Evolutionary conservation across 2,888 invertebrate genomes (phyloP), one percentile per base, ranked within the genome.

Genomic region (Xylota segnis): DNA sequence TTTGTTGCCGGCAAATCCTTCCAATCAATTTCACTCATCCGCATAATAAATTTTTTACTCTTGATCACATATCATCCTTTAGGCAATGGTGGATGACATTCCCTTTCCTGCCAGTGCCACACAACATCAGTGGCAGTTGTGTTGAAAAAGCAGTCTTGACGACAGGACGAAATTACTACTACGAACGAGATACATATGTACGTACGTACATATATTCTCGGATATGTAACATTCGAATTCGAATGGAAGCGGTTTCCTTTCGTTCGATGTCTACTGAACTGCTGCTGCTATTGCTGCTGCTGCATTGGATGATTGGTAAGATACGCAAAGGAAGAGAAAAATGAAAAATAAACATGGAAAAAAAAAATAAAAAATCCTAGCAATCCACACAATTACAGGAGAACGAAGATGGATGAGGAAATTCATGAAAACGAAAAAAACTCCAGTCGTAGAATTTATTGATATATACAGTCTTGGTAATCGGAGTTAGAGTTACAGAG

Each of bases 1-100:
- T 50, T 59, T 16, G 50, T 18, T 1, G 12, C 14, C 18, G 16
- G 37, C 45, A 61, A 68, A 74, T 83, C 68, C 78, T 78, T 83
- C 78, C 83, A 83, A 83, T 83, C 78, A 79, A 83, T 83, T 83
- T 83, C 79, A 83, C 74, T 70, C 79, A 79, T 83, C 78, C 74
- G 74, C 74, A 78, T 74, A 72, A 54, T 77, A 83, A 65, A 52
- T 78, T 83, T 66, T 72, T 78, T 78, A 27, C 74, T 79, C 70
- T 58, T 84, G 84, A 84, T 84, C 84, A 79, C 79, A 84, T 79
- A 58, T 79, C 79, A 56, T 65, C 84, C 84, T 75, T 70, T 75
- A 71, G 79, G 84, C 79, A 79, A 52, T 70, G 65, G 65, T 52
- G 70, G 65, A 65, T 84, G 83, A 54, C 70, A 65, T 75, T 63